A percentile compares a stretch with the other conserved stretches of the same genome.
Evolutionary conservation across 2,888 invertebrate species (phyloP).

Genomic region (Blomia tropicalis): DNA sequence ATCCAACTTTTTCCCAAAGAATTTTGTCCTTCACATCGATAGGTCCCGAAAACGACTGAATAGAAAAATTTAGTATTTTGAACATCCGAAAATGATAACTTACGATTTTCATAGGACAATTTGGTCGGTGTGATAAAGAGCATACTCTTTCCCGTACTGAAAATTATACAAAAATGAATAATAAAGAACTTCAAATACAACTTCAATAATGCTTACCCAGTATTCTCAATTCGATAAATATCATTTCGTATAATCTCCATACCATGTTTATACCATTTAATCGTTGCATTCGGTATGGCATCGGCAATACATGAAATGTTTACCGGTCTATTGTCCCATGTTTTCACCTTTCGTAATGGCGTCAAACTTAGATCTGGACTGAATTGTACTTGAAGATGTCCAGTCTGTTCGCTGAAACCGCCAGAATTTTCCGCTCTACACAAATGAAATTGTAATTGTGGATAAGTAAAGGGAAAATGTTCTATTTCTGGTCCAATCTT

Average conservation of each 20-base stretch:
- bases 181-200: too few species aligned
- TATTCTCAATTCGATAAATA: slow-evolving; percentile 13
- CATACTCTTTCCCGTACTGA: slow-evolving; percentile 25
- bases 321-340: slow-evolving; percentile 61
- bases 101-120: slow-evolving; percentile 6
- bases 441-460: not conserved
- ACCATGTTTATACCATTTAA: slow-evolving; percentile 54
- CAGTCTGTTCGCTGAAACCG: slow-evolving; percentile 28
- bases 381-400: slow-evolving; percentile 44
- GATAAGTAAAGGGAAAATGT: not conserved
- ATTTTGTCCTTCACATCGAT: slow-evolving; percentile 67
- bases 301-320: slow-evolving; percentile 66
- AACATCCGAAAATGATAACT: not conserved
- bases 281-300: slow-evolving; percentile 72
- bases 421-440: slow-evolving; percentile 51
- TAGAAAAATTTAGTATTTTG: not conserved
- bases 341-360: slow-evolving; percentile 41
- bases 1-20: slow-evolving; percentile 51
- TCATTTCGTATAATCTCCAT: slow-evolving; percentile 29
- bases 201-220: slow-evolving; percentile 22
- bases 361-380: slow-evolving; percentile 51
- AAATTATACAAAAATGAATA: too few species aligned
- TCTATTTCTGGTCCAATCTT: not conserved
- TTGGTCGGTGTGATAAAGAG: slow-evolving; percentile 24
- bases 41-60: slow-evolving; percentile 39